Percentiles rank a stretch among this genome's conserved stretches.
Conservation (phyloP, 2,113 vertebrate species). For the Limanda limanda region DNA sequence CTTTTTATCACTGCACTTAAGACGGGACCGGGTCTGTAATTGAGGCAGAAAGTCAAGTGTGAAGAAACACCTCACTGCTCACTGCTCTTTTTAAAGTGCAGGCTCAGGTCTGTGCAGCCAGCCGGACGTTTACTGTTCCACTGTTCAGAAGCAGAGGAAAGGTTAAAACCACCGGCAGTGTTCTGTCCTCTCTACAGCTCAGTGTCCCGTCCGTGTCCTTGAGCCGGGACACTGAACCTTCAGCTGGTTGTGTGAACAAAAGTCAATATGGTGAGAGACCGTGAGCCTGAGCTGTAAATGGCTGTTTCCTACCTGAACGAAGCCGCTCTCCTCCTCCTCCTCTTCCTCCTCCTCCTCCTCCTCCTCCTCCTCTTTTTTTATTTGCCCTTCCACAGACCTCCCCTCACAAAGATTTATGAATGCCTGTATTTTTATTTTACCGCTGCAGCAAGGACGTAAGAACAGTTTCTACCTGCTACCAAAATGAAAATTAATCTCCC, state of each 20-base stretch:
- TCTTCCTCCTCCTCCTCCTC: background rate
- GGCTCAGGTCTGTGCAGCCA: conserved; percentile 27
- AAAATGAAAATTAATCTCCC: conserved; percentile 36
- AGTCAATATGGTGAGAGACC: conserved; percentile 2
- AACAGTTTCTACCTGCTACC: conserved; percentile 39
- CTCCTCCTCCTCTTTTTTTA: conserved; percentile 12
- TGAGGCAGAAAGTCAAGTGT: conserved; percentile 37
- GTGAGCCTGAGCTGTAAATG: conserved; percentile 15
- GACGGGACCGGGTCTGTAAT: conserved; percentile 27
- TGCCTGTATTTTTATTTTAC: conserved; percentile 44
- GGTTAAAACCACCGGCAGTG: conserved; percentile 2
- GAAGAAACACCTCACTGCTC: conserved; percentile 34
- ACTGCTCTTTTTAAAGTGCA: conserved; percentile 32
- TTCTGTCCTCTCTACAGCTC: background rate
- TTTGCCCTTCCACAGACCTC: conserved; percentile 41
- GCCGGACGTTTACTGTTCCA: background rate
- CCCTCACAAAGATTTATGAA: conserved; percentile 47
- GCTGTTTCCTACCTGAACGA: conserved; percentile 2
- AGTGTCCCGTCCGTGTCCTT: conserved; percentile 13
- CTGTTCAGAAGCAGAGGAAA: conserved; percentile 11
- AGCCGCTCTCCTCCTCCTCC: background rate
- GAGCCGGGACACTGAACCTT: conserved; percentile 21
- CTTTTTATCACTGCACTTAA: conserved; percentile 21
- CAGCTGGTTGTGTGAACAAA: conserved; percentile 10
- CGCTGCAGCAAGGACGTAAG: conserved; percentile 38